Conservation (phyloP, 2,113 vertebrate species). For the Pollachius pollachius region DNA sequence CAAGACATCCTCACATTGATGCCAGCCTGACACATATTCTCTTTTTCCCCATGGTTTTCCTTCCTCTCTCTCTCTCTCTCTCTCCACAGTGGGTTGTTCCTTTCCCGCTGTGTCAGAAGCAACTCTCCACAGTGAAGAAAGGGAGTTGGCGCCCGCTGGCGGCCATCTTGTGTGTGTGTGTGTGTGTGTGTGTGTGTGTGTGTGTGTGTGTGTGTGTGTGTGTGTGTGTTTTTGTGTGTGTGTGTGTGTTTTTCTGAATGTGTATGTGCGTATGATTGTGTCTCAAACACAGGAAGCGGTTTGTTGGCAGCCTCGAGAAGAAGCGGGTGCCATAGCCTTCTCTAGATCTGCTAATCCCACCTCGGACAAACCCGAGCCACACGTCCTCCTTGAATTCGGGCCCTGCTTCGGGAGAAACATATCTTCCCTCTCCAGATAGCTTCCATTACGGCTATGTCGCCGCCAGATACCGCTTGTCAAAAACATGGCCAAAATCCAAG, state of each 20-base stretch:
- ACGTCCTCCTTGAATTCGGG: slow-evolving; percentile 10
- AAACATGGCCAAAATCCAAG: slow-evolving; percentile 61
- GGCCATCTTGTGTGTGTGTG: slow-evolving; percentile 39
- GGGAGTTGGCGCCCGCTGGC: slow-evolving; percentile 70
- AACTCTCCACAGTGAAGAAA: slow-evolving; percentile 53
- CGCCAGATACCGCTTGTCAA: slow-evolving; percentile 22
- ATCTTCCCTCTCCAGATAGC: slow-evolving; percentile 23
- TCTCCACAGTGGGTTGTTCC: slow-evolving; percentile 62
- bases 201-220: slow-evolving; percentile 37
- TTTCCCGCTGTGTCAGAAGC: slow-evolving; percentile 52
- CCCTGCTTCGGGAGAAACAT: slow-evolving; percentile 28
- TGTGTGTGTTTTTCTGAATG: slow-evolving; percentile 30
- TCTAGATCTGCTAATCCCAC: slow-evolving; percentile 28
- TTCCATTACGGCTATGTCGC: slow-evolving; percentile 26
- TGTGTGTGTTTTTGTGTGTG: slow-evolving; percentile 30
- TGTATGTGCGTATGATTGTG: slow-evolving; percentile 36
- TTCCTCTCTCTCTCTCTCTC: slow-evolving; percentile 59
- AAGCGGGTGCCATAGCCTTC: slow-evolving; percentile 38
- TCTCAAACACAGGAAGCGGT: slow-evolving; percentile 39
- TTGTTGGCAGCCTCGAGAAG: slow-evolving; percentile 56
- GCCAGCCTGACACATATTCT: slow-evolving; percentile 83
- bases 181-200: slow-evolving; percentile 9
- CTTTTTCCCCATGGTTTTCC: slow-evolving; percentile 74
- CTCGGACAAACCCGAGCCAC: slow-evolving; percentile 20
- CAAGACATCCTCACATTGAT: slow-evolving; percentile 79